Base-by-base conservation (phyloP, 2,888 invertebrate genomes). In the Slavum lentiscoides region DNA sequence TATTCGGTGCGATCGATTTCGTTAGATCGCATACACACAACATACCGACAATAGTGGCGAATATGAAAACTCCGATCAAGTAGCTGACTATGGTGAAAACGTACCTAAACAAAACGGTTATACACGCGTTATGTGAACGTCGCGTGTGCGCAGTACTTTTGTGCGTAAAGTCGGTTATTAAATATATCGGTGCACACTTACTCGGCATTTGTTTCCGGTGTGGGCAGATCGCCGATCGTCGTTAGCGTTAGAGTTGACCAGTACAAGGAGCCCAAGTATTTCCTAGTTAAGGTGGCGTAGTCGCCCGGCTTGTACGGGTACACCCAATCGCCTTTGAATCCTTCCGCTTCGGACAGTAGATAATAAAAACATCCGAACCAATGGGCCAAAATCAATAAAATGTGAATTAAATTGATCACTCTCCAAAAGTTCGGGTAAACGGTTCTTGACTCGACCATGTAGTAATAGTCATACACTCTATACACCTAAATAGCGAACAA, bases 321-420 rank as follows among this genome's bases (percentile, higher is more conserved):
- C 8, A 93, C 94, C 95, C 95, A 95, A 86, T 94, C 94, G 66
- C 94, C 94, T 91, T 94, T 88, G 74, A 85, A 84, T 37, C 75
- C 93, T 87, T 96, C 95, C 82, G 93, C 93, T 86, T 97, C 95
- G 9, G 96, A 96, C 81, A 97, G 90, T 85, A 97, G 88, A 88
- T 94, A 97, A 89, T 97, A 97, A 89, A 97, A 97, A 87, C 97
- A 97, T 81, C 97, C 97, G 87, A 97, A 97, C 97, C 97, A 97
- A 87, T 97, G 97, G 74, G 97, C 96, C 85, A 97, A 89, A 85
- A 97, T 94, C 85, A 97, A 91, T 84, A 97, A 90, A 85, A 97
- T 96, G 87, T 97, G 97, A 84, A 97, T 95, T 83, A 97, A 90
- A 88, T 97, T 97, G 85, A 96, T 91, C 84, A 97, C 97, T 21